Percentiles rank a stretch among this genome's conserved stretches.
These are phyloP conservation scores for Masticophis lateralis DNA, from an alignment of 2,797 vertebrate genomes.

Conservation along the genomic window DNA sequence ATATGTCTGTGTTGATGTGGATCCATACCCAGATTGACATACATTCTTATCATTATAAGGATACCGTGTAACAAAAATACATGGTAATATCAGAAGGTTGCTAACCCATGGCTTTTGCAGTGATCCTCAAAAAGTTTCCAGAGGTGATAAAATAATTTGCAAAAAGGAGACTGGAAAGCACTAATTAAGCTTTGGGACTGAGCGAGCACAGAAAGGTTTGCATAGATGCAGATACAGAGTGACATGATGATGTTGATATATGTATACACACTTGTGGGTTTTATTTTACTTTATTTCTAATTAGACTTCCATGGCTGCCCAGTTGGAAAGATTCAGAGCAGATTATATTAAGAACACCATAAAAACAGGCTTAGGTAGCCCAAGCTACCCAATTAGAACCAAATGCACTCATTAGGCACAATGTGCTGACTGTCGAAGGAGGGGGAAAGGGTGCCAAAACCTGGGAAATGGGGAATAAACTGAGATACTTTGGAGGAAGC, in stretches of 20 bases:
- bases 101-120: not conserved
- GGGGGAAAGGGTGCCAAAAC: not conserved
- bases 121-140: not conserved
- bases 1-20: not conserved
- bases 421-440: not conserved
- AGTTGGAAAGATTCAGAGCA: not conserved
- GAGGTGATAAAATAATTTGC: not conserved
- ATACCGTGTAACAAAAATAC: not conserved
- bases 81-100: not conserved
- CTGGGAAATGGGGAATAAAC: not conserved
- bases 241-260: not conserved
- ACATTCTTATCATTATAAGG: not conserved
- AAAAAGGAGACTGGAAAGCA: not conserved
- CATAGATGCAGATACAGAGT: not conserved
- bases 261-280: not conserved
- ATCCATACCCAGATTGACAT: not conserved
- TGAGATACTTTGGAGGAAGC: not conserved
- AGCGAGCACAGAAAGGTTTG: not conserved
- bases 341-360: not conserved
- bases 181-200: not conserved
- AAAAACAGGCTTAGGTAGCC: not conserved
- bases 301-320: not conserved
- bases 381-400: not conserved
- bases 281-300: not conserved
- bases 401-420: not conserved